Evolutionary conservation across 1,140 invertebrate genomes (phyloP).

Genomic region (Rhyacophila brunnea): DNA sequence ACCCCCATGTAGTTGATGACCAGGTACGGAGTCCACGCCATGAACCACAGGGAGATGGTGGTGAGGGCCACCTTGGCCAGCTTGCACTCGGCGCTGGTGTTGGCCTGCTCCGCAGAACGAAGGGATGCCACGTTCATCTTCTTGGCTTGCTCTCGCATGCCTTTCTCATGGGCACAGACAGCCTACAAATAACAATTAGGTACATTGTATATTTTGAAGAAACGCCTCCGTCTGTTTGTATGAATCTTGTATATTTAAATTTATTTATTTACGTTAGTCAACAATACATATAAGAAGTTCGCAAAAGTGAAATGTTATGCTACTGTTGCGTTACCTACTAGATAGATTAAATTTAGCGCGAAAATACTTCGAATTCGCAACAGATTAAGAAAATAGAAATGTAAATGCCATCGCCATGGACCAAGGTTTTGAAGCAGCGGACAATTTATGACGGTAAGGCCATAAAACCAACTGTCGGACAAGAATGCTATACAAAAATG

Average conservation of each 20-base stretch:
- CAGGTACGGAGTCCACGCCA: constrained; percentile 84
- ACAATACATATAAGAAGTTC: background rate
- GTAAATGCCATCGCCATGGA: too few species aligned
- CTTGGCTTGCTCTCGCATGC: constrained; percentile 80
- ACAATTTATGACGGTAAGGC: too few species aligned
- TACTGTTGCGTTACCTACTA: too few species aligned
- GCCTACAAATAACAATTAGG: constrained; percentile 47
- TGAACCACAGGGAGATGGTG: constrained; percentile 79
- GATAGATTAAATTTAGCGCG: too few species aligned
- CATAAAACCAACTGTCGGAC: too few species aligned
- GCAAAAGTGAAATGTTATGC: too few species aligned
- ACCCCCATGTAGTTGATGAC: constrained; percentile 77
- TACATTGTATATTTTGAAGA: background rate
- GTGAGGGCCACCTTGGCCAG: constrained; percentile 76
- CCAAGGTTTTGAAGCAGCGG: too few species aligned
- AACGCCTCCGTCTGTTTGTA: constrained; percentile 12
- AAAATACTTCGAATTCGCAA: too few species aligned
- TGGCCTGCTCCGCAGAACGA: constrained; percentile 64
- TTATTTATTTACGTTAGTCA: background rate
- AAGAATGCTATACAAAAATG: too few species aligned
- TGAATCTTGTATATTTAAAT: background rate
- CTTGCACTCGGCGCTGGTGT: constrained; percentile 71
- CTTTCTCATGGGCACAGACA: constrained; percentile 76
- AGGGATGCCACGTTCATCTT: constrained; percentile 83
- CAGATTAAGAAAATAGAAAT: too few species aligned